Base-by-base conservation (phyloP, 2,113 vertebrate genomes). In the Lathamus discolor region DNA sequence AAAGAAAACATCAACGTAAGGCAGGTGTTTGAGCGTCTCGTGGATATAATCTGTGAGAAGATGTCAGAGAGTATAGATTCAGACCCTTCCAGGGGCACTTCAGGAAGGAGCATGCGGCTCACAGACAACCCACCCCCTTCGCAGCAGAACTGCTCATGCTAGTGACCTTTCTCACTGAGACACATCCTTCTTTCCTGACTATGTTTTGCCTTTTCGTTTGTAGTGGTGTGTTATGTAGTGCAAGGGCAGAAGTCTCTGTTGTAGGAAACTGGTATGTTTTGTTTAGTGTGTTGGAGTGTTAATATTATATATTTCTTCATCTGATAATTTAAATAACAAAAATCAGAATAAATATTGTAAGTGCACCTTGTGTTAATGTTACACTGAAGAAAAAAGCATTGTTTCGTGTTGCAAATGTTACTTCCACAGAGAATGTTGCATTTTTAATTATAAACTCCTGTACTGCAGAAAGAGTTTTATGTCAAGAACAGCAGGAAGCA, bases 1-100 rank as follows among this genome's bases (percentile, higher is more conserved):
- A 99, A 99, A 97, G 99, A 99, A 97, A 99, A 99, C 96, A 99
- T 99, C 97, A 99, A 99, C 1, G 99, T 99, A 87, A 98, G 98
- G 90, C 99, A 99, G 98, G 99, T 99, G 76, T 99, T 99, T 17
- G 99, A 99, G 95, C 98, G 99, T 10, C 98, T 99, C 7, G 99
- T 99, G 70, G 99, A 99, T 98, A 98, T 99, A 92, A 99, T 99
- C 98, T 99, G 99, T 12, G 99, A 99, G 86, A 99, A 99, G 98
- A 99, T 99, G 99, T 99, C 99, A 0, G 99, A 99, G 97, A 99
- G 98, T 2, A 98, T 99, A 89, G 99, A 99, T 35, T 98, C 98
- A 22, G 99, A 99, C 91, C 98, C 95, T 25, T 98, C 98, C 7
- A 91, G 98, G 69, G 98, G 98, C 90, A 97, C 97, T 4, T 97